phyloP scores from a whole-genome alignment of 2,888 invertebrate species.

The Eupithecia inturbata region DNA sequence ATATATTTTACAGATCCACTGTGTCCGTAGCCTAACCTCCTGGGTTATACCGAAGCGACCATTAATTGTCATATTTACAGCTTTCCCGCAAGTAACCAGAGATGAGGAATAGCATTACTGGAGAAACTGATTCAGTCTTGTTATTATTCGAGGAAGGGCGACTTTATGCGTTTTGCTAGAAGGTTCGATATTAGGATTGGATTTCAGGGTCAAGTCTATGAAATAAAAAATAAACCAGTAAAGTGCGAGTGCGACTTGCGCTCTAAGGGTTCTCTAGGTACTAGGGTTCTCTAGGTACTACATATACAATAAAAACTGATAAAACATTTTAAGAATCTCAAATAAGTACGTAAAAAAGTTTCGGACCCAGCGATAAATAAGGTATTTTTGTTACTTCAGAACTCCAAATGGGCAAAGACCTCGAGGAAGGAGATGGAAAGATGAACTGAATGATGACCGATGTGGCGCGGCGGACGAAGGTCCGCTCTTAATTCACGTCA shows the following conservation, averaged over 20 bases:
- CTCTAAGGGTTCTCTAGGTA: too few relatives aligned
- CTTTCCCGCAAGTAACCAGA: conserved; percentile 63
- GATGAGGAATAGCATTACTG: conserved; percentile 62
- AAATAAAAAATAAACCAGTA: background rate
- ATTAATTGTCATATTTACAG: conserved; percentile 70
- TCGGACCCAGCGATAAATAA: too few relatives aligned
- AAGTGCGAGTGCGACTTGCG: background rate
- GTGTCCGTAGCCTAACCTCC: conserved; percentile 34
- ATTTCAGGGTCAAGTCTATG: conserved; percentile 19
- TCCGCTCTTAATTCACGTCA: too few relatives aligned
- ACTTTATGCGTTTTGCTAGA: conserved; percentile 26
- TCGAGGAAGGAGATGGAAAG: too few relatives aligned
- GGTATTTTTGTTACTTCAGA: too few relatives aligned
- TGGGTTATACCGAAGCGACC: conserved; percentile 47
- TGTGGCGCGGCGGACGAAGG: too few relatives aligned
- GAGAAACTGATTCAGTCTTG: conserved; percentile 51
- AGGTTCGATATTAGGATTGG: conserved; percentile 7
- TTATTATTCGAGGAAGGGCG: conserved; percentile 40
- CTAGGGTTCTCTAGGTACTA: too few relatives aligned
- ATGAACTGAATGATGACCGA: too few relatives aligned
- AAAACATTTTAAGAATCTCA: too few relatives aligned
- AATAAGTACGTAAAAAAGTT: too few relatives aligned
- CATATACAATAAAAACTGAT: too few relatives aligned
- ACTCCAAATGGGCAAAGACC: too few relatives aligned
- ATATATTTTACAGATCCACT: background rate